Percentiles rank a stretch among this genome's conserved stretches.
Conservation (phyloP, 2,888 invertebrate genomes). For the Apamea epomidion region DNA sequence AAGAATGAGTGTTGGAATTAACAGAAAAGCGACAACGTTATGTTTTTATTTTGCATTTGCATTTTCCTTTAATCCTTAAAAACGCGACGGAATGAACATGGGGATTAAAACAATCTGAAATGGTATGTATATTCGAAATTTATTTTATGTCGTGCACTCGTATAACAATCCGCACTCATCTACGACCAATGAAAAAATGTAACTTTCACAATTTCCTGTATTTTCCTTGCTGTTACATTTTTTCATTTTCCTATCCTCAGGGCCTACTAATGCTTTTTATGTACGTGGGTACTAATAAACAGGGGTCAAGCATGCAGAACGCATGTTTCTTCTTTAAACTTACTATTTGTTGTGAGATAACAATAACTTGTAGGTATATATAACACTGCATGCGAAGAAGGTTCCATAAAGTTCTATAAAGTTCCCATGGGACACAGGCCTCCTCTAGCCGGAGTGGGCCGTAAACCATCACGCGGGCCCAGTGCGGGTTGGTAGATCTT, state of each 20-base stretch:
- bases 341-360: slow-evolving; percentile 91
- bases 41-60: slow-evolving; percentile 81
- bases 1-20: slow-evolving; percentile 91
- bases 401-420: not conserved
- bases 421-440: not conserved
- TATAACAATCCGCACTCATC: slow-evolving; percentile 86
- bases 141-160: slow-evolving; percentile 84
- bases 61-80: slow-evolving; percentile 77
- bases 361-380: slow-evolving; percentile 72
- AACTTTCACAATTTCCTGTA: slow-evolving; percentile 20
- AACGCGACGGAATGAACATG: slow-evolving; percentile 73
- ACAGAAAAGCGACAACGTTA: slow-evolving; percentile 86
- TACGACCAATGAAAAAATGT: slow-evolving; percentile 77
- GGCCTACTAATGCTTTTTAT: slow-evolving; percentile 81
- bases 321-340: slow-evolving; percentile 78
- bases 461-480: not conserved
- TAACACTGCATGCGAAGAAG: slow-evolving; percentile 59
- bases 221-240: slow-evolving; percentile 63
- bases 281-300: slow-evolving; percentile 76
- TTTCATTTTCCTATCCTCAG: slow-evolving; percentile 68
- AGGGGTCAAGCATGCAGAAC: slow-evolving; percentile 74
- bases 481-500: not conserved
- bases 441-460: not conserved
- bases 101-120: slow-evolving; percentile 78
- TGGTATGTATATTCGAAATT: slow-evolving; percentile 88